Conservation (phyloP, 2,888 invertebrate species). For the Cataglyphis rosenhaueri region DNA sequence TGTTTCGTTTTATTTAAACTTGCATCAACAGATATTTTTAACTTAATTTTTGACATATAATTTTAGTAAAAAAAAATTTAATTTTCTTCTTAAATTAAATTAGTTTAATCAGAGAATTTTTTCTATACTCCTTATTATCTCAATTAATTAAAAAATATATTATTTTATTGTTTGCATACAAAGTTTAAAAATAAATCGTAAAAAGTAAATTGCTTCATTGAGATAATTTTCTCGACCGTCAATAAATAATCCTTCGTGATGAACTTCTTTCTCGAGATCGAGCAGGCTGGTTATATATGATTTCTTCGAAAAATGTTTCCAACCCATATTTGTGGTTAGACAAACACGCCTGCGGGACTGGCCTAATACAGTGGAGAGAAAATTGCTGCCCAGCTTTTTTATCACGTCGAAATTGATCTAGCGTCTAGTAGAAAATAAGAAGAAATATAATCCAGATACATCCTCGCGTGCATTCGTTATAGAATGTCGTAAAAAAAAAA, state of each 20-base stretch:
- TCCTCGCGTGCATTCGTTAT: not conserved
- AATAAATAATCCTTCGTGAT: constrained; percentile 17
- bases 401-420: constrained; percentile 28
- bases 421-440: constrained; percentile 21
- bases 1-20: not conserved
- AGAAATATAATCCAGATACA: constrained; percentile 7
- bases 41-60: not conserved
- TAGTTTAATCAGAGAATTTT: constrained; percentile 1
- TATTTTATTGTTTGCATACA: not conserved
- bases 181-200: constrained; percentile 7
- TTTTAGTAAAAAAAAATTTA: not conserved
- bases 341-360: constrained; percentile 25
- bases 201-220: constrained; percentile 8
- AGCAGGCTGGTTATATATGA: not conserved
- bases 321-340: constrained; percentile 44
- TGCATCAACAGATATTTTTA: not conserved
- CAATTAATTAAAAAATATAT: constrained; percentile 13
- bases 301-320: constrained; percentile 38
- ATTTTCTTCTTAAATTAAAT: constrained; percentile 4
- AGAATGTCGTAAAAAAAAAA: not conserved
- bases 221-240: not conserved
- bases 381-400: constrained; percentile 47
- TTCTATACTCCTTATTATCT: not conserved
- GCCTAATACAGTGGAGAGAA: constrained; percentile 29
- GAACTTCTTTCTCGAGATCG: constrained; percentile 11